A percentile compares a stretch with the other conserved stretches of the same genome.
Evolutionary conservation across 2,888 invertebrate genomes (phyloP).

Genomic region (Maniola hyperantus): DNA sequence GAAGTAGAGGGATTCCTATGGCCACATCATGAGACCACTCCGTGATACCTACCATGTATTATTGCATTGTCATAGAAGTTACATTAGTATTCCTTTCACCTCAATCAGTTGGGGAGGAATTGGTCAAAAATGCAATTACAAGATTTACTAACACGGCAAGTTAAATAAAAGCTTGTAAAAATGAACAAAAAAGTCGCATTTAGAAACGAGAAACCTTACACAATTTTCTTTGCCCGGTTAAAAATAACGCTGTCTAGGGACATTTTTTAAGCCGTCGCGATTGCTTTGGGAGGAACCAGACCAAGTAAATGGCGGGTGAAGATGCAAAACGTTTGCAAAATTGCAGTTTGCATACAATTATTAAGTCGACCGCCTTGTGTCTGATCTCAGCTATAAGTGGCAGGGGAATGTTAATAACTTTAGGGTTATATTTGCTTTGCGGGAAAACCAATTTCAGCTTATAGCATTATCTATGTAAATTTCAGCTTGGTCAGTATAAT

Average conservation of each 20-base stretch:
- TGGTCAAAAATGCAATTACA: no score
- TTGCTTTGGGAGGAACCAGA: constrained; percentile 9
- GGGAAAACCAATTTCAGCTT: not conserved
- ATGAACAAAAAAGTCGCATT: not conserved
- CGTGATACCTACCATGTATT: no score
- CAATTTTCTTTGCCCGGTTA: not conserved
- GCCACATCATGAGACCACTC: no score
- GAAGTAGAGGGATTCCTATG: no score
- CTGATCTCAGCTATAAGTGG: constrained; percentile 5
- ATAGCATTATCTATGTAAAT: not conserved
- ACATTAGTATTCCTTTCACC: no score
- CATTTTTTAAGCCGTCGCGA: constrained; percentile 9
- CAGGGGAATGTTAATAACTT: constrained; percentile 9
- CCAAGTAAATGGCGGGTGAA: constrained; percentile 9
- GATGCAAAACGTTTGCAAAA: constrained; percentile 18
- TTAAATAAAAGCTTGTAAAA: no score
- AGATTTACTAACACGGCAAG: no score
- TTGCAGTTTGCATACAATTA: constrained; percentile 19
- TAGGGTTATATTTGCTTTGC: not conserved
- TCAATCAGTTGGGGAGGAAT: no score
- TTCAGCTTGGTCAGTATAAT: no score
- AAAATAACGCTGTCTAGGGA: constrained; percentile 11
- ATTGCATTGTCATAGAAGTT: no score
- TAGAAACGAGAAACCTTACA: not conserved
- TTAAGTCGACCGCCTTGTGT: constrained; percentile 11